Conservation (phyloP, 2,113 vertebrate species). For the Saimiri boliviensis region DNA sequence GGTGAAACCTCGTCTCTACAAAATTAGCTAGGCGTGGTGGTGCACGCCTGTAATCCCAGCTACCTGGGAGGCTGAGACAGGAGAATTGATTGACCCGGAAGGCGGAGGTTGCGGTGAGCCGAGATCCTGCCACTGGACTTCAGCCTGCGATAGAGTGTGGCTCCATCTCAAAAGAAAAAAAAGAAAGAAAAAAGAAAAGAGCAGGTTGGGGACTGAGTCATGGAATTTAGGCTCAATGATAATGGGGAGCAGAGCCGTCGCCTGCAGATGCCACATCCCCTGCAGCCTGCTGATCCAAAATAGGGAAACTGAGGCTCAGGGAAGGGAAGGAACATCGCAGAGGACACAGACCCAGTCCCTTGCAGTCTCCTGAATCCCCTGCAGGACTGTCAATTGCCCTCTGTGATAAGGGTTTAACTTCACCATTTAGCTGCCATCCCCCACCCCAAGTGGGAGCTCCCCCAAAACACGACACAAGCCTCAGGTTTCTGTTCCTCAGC, state of each 20-base stretch:
- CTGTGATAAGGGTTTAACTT: fast-evolving
- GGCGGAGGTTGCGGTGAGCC: no score
- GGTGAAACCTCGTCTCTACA: no score
- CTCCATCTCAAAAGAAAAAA: no score
- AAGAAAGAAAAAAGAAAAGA: no score
- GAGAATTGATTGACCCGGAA: no score
- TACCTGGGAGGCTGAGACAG: no score
- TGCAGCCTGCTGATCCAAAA: no score
- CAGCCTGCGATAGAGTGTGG: no score
- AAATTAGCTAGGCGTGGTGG: no score
- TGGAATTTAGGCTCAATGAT: fast-evolving
- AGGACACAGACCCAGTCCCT: neutral
- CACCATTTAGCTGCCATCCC: neutral
- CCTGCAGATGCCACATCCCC: neutral
- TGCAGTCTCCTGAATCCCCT: neutral
- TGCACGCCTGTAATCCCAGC: no score
- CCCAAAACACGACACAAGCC: neutral
- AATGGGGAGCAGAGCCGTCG: fast-evolving
- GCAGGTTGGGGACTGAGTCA: neutral
- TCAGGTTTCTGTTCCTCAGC: neutral
- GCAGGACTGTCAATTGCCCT: neutral
- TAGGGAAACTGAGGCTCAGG: neutral
- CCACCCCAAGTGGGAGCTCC: neutral
- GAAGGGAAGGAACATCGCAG: neutral
- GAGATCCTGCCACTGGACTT: no score